phyloP scores from a whole-genome alignment of 2,888 invertebrate species.

The Neocrepidodera transversa region DNA sequence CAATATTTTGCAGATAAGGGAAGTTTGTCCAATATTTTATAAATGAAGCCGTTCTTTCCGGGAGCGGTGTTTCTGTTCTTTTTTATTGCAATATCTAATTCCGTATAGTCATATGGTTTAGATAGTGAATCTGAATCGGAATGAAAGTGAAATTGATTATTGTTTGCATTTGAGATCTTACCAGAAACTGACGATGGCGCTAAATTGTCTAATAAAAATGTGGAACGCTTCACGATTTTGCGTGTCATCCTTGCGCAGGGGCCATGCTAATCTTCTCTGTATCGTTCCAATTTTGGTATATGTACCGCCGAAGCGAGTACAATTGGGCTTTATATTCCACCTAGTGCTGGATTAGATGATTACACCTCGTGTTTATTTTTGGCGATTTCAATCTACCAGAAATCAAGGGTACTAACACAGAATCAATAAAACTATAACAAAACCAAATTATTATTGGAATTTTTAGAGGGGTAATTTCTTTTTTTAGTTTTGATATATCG shows the following conservation, averaged over 20 bases:
- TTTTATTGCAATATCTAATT: too few relatives aligned
- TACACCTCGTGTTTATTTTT: too few relatives aligned
- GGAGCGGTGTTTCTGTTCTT: background rate
- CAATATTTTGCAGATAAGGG: background rate
- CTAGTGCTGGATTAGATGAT: too few relatives aligned
- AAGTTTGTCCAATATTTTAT: background rate
- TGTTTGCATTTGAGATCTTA: background rate
- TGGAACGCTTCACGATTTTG: conserved; percentile 91
- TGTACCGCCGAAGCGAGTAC: conserved; percentile 81
- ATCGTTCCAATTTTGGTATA: conserved; percentile 91
- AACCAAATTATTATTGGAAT: too few relatives aligned
- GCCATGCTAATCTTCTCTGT: conserved; percentile 94
- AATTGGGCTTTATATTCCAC: too few relatives aligned
- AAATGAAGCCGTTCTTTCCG: background rate
- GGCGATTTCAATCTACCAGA: too few relatives aligned
- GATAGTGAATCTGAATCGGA: background rate
- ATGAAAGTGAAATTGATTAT: background rate
- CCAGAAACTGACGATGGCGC: background rate
- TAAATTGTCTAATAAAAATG: conserved; percentile 64
- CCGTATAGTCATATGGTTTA: too few relatives aligned
- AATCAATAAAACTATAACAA: too few relatives aligned
- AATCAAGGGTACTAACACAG: too few relatives aligned
- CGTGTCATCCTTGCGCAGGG: conserved; percentile 93
- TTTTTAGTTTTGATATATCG: too few relatives aligned
- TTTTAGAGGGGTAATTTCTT: too few relatives aligned